phyloP scores from a whole-genome alignment of 1,140 invertebrate species.

The Drosophila murphyi region DNA sequence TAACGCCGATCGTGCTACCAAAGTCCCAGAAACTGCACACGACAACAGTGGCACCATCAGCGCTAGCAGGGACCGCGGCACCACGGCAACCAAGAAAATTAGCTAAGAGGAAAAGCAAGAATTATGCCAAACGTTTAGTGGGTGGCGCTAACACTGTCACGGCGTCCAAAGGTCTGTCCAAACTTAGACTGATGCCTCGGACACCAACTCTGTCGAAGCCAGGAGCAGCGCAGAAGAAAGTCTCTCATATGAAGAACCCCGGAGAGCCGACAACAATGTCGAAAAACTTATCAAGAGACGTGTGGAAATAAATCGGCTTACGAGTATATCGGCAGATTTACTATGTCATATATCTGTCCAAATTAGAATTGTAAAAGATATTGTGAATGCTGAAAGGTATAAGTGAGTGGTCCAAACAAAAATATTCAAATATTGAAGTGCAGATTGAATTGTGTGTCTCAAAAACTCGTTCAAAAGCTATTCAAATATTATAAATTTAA shows the following conservation, averaged over 20 bases:
- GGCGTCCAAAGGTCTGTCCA: neutral
- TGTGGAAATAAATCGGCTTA: no score
- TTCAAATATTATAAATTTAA: no score
- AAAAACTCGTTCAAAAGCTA: no score
- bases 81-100: no score
- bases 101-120: neutral
- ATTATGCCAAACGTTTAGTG: conserved; percentile 1
- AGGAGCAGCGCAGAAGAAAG: neutral
- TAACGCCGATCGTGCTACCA: conserved; percentile 33
- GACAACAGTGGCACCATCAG: neutral
- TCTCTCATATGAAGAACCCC: neutral
- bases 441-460: no score
- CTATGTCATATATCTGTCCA: no score
- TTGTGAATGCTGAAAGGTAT: no score
- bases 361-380: no score
- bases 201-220: neutral
- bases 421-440: no score
- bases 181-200: neutral
- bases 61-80: neutral
- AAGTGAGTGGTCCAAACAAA: no score
- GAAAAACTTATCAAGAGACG: conserved; percentile 2
- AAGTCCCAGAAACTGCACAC: neutral
- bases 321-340: no score
- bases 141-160: neutral
- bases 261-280: neutral